Evolutionary conservation across 2,888 invertebrate genomes (phyloP).

Genomic region (Trissoscelio sp.): DNA sequence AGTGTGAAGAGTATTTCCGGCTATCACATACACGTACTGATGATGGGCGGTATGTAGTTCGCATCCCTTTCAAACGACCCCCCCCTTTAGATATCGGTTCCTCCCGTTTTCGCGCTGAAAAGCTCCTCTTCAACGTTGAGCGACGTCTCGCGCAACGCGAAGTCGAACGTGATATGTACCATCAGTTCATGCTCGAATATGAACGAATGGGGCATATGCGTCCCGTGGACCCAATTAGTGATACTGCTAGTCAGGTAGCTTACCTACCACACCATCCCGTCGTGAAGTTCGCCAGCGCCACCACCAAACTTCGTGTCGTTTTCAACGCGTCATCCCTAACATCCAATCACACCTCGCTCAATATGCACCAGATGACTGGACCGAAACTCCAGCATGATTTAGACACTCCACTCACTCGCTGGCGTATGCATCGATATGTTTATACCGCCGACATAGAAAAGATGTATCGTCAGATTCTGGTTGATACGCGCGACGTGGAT

Average conservation of each 20-base stretch:
- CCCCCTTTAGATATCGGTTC: no score
- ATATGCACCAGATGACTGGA: neutral
- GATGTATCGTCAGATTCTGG: conserved; percentile 15
- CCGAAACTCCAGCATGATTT: conserved; percentile 2
- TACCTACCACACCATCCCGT: conserved; percentile 3
- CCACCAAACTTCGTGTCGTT: neutral
- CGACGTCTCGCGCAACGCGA: neutral
- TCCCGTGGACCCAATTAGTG: neutral
- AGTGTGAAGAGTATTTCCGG: neutral
- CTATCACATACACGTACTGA: neutral
- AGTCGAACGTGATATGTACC: neutral
- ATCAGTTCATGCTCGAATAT: conserved; percentile 2
- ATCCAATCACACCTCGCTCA: neutral
- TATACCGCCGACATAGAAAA: neutral
- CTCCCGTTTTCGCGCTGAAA: neutral
- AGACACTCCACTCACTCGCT: neutral
- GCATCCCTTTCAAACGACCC: no score
- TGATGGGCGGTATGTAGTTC: neutral
- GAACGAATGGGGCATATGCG: neutral
- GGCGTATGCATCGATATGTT: neutral
- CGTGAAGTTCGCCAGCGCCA: neutral
- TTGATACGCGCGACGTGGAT: no score
- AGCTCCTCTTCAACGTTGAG: neutral
- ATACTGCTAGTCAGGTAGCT: neutral
- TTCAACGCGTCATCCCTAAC: neutral